Percentiles rank a stretch among this genome's conserved stretches.
Evolutionary conservation across 2,113 vertebrate genomes (phyloP).

Genomic region (Poicephalus meyeri): DNA sequence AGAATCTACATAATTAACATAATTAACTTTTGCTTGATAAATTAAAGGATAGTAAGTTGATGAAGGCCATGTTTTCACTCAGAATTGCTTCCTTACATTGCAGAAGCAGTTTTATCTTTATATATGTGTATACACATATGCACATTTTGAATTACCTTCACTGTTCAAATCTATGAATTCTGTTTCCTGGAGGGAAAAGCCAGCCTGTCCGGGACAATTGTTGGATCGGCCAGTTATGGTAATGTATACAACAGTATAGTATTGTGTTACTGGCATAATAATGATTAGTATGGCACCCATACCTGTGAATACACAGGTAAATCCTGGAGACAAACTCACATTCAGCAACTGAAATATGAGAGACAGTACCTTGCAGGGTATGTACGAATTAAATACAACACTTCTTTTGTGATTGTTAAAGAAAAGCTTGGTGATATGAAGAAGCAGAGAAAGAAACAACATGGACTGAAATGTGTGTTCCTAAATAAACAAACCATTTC

Average conservation of each 20-base stretch:
- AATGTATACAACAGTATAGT: not conserved
- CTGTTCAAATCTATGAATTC: not conserved
- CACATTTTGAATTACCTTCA: not conserved
- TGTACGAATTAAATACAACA: not conserved
- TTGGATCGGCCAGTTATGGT: not conserved
- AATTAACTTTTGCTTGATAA: not conserved
- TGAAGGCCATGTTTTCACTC: not conserved
- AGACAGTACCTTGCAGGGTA: not conserved
- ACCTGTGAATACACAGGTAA: not conserved
- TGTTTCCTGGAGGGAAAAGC: not conserved
- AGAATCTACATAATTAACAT: not conserved
- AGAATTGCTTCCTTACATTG: not conserved
- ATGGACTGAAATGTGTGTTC: not conserved
- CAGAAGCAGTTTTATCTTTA: not conserved
- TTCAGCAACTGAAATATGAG: not conserved
- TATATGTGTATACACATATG: not conserved
- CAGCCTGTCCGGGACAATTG: not conserved
- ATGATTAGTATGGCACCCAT: not conserved
- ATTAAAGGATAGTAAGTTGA: not conserved
- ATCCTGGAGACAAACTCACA: not conserved
- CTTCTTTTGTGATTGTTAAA: not conserved
- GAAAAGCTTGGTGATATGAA: not conserved
- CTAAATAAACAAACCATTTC: not conserved
- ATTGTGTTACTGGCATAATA: not conserved
- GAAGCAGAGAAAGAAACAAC: not conserved